A percentile compares a stretch with the other conserved stretches of the same genome.
These are phyloP conservation scores for Xanthia togata DNA, from an alignment of 2,888 invertebrate species.

Conservation along the genomic window DNA sequence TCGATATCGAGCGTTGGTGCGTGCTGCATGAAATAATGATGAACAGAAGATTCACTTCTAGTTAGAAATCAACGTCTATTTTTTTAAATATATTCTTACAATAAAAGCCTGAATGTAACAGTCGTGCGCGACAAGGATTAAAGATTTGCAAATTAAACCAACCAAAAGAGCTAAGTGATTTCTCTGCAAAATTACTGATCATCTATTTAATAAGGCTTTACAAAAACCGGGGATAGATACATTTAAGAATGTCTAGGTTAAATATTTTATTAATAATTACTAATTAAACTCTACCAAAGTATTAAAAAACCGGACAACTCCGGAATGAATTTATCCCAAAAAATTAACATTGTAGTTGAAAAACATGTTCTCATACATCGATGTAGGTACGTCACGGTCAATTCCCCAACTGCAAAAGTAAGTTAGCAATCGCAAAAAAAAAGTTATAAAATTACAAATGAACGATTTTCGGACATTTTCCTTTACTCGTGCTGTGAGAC, in stretches of 20 bases:
- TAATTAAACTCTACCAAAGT: not conserved
- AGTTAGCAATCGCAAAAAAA: too few species aligned
- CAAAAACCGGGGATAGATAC: not conserved
- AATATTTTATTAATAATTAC: too few species aligned
- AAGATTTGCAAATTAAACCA: not conserved
- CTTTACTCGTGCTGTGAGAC: too few species aligned
- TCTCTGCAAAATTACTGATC: not conserved
- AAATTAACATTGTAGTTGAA: too few species aligned
- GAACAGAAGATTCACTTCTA: not conserved
- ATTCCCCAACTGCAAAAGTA: too few species aligned
- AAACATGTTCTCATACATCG: too few species aligned
- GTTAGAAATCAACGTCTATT: not conserved
- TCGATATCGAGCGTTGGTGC: conserved; percentile 31
- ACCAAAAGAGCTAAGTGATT: not conserved
- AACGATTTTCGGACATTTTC: too few species aligned
- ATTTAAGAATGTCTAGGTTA: not conserved
- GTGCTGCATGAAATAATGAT: not conserved
- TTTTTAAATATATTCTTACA: not conserved
- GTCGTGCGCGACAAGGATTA: not conserved
- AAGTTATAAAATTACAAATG: too few species aligned
- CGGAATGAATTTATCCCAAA: too few species aligned
- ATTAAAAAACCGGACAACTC: too few species aligned
- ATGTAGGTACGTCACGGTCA: too few species aligned
- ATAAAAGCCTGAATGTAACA: not conserved
- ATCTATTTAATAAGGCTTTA: not conserved